Evolutionary conservation across 2,888 invertebrate genomes (phyloP), one percentile per base, ranked within the genome.

Genomic region (Sinelater perroti): DNA sequence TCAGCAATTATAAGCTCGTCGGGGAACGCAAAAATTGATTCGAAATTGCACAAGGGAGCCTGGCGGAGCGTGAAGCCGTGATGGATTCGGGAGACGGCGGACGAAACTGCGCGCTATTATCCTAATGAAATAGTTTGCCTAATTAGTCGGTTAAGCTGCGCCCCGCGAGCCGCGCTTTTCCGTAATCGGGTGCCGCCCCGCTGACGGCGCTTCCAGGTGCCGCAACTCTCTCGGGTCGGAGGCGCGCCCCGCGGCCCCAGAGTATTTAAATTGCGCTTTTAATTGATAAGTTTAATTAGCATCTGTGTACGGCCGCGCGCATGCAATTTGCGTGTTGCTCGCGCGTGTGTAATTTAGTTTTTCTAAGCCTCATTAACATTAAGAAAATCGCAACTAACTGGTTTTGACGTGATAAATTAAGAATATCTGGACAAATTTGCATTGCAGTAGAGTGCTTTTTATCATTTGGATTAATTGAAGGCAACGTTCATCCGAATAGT

Each of bases 111-210:
- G 10, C n/a, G 7, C 8, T 21, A 44, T 30, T 30, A 17, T 44
- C 21, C 3, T 35, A 47, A 47, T 47, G 31, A 47, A 33, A 31
- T 33, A 47, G 21, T 47, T 30, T 47, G 8, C 33, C 24, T 47
- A 47, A 47, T 47, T 47, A 47, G 21, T 47, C 21, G n/a, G 26
- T 7, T 44, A 26, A 21, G 44, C 30, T 18, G 11, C 45, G 45
- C 45, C 45, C 30, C 10, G 16, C 10, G 8, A 5, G 8, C 7
- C 30, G 30, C 14, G 18, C 8, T 45, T 42, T 42, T 30, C 18
- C 20, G 5, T 40, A 40, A 40, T 40, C 40, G 26, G 21, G 21
- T 3, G 30, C 45, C 45, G 17, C 45, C 45, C 30, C 11, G 11
- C 18, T 3, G 6, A 44, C 18, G 18, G 21, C n/a, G n/a, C n/a